These are phyloP conservation scores for Herpetotheres cachinnans DNA, from an alignment of 2,113 vertebrate genomes.

Conservation along the genomic window DNA sequence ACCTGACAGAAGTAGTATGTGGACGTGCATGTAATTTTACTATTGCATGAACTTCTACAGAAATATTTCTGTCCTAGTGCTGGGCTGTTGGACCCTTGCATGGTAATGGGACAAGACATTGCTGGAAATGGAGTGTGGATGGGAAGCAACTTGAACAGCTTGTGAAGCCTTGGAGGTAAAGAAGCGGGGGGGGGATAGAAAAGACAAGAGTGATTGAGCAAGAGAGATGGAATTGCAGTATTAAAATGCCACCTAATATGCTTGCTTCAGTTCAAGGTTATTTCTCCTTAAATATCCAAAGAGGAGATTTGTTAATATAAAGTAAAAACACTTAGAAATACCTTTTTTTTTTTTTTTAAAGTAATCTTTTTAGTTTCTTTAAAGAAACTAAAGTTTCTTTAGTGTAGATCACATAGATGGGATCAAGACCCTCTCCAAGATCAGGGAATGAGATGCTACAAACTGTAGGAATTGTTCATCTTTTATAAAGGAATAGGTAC, in stretches of 20 bases:
- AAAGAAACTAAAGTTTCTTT: background rate
- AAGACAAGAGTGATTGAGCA: background rate
- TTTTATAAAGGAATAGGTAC: background rate
- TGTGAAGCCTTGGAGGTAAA: background rate
- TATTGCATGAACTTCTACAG: background rate
- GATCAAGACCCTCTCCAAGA: background rate
- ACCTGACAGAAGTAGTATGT: background rate
- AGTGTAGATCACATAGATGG: background rate
- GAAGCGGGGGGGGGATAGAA: background rate
- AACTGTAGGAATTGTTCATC: background rate
- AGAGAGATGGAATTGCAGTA: background rate
- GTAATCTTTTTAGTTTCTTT: background rate
- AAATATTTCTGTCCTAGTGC: background rate
- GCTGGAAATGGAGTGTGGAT: background rate
- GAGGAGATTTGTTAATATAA: background rate
- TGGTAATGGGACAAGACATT: background rate
- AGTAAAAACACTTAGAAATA: background rate
- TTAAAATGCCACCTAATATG: background rate
- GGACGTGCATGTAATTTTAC: background rate
- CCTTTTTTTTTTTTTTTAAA: background rate
- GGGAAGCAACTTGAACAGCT: background rate
- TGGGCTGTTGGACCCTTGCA: background rate
- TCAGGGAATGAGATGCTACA: background rate
- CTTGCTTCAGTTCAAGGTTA: background rate
- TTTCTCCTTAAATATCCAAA: background rate